phyloP scores from a whole-genome alignment of 2,113 vertebrate genomes.

The Amphiprion percula region DNA sequence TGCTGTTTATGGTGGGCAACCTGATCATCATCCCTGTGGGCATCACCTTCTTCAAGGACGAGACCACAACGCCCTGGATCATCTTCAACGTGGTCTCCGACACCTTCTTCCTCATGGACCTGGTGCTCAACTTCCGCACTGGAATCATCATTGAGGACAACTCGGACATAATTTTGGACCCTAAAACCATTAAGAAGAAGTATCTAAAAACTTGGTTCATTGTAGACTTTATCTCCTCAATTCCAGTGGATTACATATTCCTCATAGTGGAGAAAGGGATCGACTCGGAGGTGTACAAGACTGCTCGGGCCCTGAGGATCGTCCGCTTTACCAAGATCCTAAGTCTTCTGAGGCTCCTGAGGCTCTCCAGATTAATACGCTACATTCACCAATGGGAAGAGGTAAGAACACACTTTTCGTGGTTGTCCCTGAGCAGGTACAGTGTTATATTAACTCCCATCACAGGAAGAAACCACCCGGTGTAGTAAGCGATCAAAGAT shows the following conservation, averaged over 20 bases:
- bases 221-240: slow-evolving; percentile 98
- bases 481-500: slow-evolving; percentile 53
- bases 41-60: slow-evolving; percentile 99
- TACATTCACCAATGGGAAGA: slow-evolving; percentile 99
- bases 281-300: slow-evolving; percentile 98
- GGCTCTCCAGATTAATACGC: slow-evolving; percentile 94
- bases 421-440: slow-evolving; percentile 20
- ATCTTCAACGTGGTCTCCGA: slow-evolving; percentile 98
- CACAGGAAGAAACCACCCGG: slow-evolving; percentile 29
- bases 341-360: slow-evolving; percentile 91
- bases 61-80: slow-evolving; percentile 97
- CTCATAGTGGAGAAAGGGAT: slow-evolving; percentile 98
- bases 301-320: slow-evolving; percentile 93
- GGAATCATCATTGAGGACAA: slow-evolving; percentile 99
- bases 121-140: slow-evolving; percentile 98
- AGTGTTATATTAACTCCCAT: slow-evolving; percentile 3
- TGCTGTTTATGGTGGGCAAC: slow-evolving; percentile 99
- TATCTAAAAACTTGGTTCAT: slow-evolving; percentile 99
- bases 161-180: slow-evolving; percentile 98
- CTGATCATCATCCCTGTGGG: slow-evolving; percentile 98
- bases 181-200: slow-evolving; percentile 94
- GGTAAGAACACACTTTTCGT: slow-evolving; percentile 80
- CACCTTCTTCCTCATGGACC: slow-evolving; percentile 98
- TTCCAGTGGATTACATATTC: slow-evolving; percentile 99
- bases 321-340: slow-evolving; percentile 98